Conservation (phyloP, 2,797 vertebrate genomes). For the Gymnopithys bicolor region DNA sequence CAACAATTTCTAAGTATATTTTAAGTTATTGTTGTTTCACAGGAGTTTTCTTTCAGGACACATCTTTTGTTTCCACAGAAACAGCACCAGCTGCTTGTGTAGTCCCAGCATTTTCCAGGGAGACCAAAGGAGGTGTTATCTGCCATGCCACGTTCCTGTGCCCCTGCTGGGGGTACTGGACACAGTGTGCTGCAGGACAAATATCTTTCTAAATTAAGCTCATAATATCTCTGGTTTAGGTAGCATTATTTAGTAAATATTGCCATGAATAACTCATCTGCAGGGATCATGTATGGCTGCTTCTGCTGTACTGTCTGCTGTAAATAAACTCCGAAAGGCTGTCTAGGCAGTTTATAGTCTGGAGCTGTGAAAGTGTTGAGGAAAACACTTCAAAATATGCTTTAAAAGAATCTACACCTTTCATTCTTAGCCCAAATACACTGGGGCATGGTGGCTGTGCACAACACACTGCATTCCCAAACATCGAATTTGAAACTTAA, state of each 20-base stretch:
- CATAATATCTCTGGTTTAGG: conserved; percentile 20
- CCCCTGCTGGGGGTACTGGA: not conserved
- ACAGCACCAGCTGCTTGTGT: not conserved
- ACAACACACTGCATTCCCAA: not conserved
- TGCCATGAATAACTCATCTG: not conserved
- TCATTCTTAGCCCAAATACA: conserved; percentile 14
- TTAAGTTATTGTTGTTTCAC: not conserved
- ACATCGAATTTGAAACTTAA: not conserved
- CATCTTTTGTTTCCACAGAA: conserved; percentile 17
- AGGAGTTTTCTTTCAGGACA: not conserved
- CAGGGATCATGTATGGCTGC: not conserved
- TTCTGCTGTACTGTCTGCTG: not conserved
- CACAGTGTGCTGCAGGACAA: not conserved
- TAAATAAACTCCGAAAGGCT: not conserved
- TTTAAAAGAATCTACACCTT: not conserved
- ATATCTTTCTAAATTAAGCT: conserved; percentile 6
- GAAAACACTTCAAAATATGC: conserved; percentile 14
- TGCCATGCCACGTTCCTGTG: not conserved
- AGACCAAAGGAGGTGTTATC: conserved; percentile 39
- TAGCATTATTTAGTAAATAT: conserved; percentile 23
- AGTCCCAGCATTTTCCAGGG: not conserved
- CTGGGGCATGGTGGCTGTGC: no score
- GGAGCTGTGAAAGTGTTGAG: not conserved
- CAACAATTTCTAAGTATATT: not conserved
- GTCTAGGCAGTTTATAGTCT: conserved; percentile 40